Percentiles rank a stretch among this genome's conserved stretches.
Evolutionary conservation across 2,797 vertebrate genomes (phyloP).

Genomic region (Smutsia temminckii): DNA sequence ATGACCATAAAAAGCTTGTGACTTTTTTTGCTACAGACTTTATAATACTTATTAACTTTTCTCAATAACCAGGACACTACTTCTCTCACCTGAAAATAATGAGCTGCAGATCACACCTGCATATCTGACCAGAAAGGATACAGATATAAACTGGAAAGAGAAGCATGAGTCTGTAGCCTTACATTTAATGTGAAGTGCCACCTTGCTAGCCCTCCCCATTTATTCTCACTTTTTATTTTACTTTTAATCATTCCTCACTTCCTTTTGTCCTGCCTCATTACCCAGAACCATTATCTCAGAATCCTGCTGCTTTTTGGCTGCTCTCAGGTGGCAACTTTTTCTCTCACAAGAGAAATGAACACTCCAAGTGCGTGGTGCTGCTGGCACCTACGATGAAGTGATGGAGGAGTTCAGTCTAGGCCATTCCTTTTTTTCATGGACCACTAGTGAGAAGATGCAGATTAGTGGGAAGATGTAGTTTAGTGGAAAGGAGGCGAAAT

Average conservation of each 20-base stretch:
- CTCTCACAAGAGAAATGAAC: conserved; percentile 17
- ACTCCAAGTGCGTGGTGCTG: neutral
- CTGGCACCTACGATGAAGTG: neutral
- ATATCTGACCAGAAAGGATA: neutral
- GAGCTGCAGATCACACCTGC: neutral
- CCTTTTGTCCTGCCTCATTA: neutral
- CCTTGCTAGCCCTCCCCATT: neutral
- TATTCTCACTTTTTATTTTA: neutral
- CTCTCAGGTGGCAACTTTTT: neutral
- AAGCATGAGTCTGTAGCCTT: neutral
- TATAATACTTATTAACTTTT: neutral
- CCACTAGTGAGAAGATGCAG: neutral
- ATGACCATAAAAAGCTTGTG: neutral
- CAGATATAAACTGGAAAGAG: neutral
- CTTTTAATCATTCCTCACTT: neutral
- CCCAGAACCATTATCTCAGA: neutral
- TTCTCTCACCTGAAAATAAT: neutral
- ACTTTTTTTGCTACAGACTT: neutral
- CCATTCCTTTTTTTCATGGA: neutral
- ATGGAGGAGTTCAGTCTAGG: neutral
- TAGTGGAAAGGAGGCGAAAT: neutral
- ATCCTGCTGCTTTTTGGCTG: neutral
- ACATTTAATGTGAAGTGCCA: neutral
- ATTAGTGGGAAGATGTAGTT: neutral
- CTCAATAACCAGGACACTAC: neutral